Evolutionary conservation across 2,888 invertebrate species (phyloP), one percentile per base, ranked within the genome.

Genomic region (Leucania comma): DNA sequence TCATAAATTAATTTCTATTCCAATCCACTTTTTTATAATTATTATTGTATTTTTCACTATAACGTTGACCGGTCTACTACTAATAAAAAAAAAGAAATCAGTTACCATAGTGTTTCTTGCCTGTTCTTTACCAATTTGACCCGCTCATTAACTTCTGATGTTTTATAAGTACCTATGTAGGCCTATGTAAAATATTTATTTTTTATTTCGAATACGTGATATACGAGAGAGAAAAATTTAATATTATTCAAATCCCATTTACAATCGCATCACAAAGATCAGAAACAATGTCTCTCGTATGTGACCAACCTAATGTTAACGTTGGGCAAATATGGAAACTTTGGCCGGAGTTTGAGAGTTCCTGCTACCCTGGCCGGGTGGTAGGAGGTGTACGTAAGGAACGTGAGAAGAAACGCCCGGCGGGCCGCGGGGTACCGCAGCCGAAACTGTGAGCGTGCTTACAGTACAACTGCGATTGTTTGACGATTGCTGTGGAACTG

Each of bases 401-500:
- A 92, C 91, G 91, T 90, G 91, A 94, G 94, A 95, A 95, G 95
- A 94, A 95, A 93, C 91, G 83, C 93, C 92, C 91, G 87, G 88
- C 86, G 86, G 87, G 84, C 90, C 88, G 89, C 87, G 86, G 88
- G 85, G 87, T 90, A 88, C 90, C 90, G 89, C 90, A 91, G 83
- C 86, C 88, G 73, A 84, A 80, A 81, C 82, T 82, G 82, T 14
- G 35, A 20, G 9, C 9, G 0, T 20, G n/a, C 58, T 50, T 69
- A 76, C 38, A 5, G 46, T 12, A 50, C 20, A 75, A 50, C 17
- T 56, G 66, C 70, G 57, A 77, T 17, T 2, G 50, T 56, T 54
- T 24, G 42, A 57, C 72, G 46, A 70, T 26, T 24, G 48, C 62
- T 62, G 54, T 54, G 46, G 46, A 3, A 54, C n/a, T 3, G 26